A percentile compares a stretch with the other conserved stretches of the same genome.
phyloP scores from a whole-genome alignment of 64 coral and sea anemone species.

The Orbicella faveolata region DNA sequence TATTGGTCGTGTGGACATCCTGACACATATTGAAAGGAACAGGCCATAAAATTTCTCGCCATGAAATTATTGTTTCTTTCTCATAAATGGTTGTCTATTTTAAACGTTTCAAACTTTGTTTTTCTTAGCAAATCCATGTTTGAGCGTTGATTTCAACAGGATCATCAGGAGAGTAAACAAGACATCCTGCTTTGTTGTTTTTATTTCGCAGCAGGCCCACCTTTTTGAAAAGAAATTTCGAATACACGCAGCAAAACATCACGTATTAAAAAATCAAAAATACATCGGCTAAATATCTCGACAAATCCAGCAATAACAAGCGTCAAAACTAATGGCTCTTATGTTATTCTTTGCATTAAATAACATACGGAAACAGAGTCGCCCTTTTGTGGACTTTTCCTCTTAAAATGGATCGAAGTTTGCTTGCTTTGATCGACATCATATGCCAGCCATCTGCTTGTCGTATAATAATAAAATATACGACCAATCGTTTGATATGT shows the following conservation, averaged over 20 bases:
- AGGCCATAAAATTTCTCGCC: no score
- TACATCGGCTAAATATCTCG: not conserved
- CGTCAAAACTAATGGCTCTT: not conserved
- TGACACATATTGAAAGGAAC: no score
- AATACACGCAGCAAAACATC: not conserved
- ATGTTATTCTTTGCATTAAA: not conserved
- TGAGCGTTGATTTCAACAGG: no score
- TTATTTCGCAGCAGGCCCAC: not conserved
- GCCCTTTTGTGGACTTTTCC: not conserved
- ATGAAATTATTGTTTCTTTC: not conserved
- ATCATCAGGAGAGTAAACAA: not conserved
- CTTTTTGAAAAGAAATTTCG: not conserved
- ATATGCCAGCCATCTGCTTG: not conserved
- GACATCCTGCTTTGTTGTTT: not conserved
- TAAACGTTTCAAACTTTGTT: not conserved
- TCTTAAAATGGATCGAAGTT: not conserved
- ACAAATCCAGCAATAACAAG: not conserved
- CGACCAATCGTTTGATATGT: not conserved
- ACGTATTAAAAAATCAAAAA: not conserved
- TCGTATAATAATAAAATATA: not conserved
- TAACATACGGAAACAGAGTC: not conserved
- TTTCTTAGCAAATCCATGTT: not conserved
- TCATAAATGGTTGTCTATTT: not conserved
- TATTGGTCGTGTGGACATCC: no score
- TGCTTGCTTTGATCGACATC: constrained; percentile 4